Conservation (phyloP, 2,113 vertebrate species). For the Prolemur simus region DNA sequence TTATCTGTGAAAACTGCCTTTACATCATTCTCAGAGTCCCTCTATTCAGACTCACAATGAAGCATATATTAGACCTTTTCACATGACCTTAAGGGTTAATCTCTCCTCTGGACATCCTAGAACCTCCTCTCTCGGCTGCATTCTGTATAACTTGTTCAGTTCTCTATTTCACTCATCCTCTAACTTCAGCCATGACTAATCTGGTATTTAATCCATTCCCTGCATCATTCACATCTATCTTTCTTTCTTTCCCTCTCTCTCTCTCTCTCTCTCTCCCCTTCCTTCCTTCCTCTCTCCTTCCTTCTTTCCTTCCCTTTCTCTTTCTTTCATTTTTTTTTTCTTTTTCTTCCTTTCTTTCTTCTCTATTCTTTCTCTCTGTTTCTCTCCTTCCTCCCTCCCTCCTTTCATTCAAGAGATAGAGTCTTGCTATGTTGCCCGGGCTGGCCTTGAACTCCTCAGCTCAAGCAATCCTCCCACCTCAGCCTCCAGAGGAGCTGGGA, state of each 20-base stretch:
- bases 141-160: not conserved
- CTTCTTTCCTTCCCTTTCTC: too few relatives aligned
- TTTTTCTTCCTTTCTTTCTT: not conserved
- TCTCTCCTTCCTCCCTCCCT: too few relatives aligned
- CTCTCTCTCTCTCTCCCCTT: not conserved
- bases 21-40: not conserved
- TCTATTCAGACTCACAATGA: not conserved
- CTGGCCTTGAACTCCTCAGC: not conserved
- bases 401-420: too few relatives aligned
- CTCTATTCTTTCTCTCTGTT: too few relatives aligned
- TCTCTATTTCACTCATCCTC: not conserved
- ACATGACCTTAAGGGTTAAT: not conserved
- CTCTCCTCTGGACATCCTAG: not conserved
- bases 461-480: not conserved
- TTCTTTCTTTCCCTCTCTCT: not conserved
- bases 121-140: not conserved
- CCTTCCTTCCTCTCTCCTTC: too few relatives aligned
- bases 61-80: not conserved
- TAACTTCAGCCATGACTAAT: not conserved
- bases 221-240: not conserved
- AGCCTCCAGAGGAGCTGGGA: not conserved
- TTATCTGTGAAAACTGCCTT: not conserved
- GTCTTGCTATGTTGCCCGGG: not conserved
- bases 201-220: conserved; percentile 4
- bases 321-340: too few relatives aligned